phyloP scores from a whole-genome alignment of 1,140 invertebrate species.

The Thereuonema tuberculata region DNA sequence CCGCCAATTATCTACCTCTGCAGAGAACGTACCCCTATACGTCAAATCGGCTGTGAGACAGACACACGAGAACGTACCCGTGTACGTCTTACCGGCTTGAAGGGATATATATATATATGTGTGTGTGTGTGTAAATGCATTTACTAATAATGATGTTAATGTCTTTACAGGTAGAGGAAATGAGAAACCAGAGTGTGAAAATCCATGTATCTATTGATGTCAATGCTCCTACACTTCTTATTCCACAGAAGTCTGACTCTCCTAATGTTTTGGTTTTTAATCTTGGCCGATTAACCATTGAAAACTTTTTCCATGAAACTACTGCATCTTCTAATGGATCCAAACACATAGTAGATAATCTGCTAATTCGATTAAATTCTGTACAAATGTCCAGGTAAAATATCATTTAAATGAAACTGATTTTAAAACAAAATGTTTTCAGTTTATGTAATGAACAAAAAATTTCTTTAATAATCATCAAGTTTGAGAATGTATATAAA shows the following conservation, averaged over 20 bases:
- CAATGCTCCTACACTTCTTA: constrained; percentile 53
- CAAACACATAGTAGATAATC: constrained; percentile 44
- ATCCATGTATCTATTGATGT: constrained; percentile 56
- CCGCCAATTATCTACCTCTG: too few species aligned
- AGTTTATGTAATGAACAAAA: background rate
- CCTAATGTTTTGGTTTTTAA: constrained; percentile 63
- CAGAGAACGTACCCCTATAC: too few species aligned
- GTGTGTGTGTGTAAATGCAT: too few species aligned
- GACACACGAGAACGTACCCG: too few species aligned
- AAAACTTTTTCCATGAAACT: constrained; percentile 62
- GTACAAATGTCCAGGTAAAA: constrained; percentile 44
- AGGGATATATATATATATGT: too few species aligned
- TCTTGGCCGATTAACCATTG: constrained; percentile 56
- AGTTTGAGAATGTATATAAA: too few species aligned
- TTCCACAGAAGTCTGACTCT: constrained; percentile 64
- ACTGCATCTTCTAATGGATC: constrained; percentile 26
- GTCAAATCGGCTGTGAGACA: too few species aligned
- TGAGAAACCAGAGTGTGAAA: constrained; percentile 45
- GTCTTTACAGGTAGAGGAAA: constrained; percentile 32
- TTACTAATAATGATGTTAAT: too few species aligned
- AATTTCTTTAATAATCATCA: too few species aligned
- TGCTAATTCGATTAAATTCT: constrained; percentile 49
- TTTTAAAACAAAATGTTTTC: background rate
- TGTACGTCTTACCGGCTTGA: too few species aligned
- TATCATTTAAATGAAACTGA: background rate